Evolutionary conservation across 2,888 invertebrate genomes (phyloP).

Genomic region (Sarcophaga subvicina): DNA sequence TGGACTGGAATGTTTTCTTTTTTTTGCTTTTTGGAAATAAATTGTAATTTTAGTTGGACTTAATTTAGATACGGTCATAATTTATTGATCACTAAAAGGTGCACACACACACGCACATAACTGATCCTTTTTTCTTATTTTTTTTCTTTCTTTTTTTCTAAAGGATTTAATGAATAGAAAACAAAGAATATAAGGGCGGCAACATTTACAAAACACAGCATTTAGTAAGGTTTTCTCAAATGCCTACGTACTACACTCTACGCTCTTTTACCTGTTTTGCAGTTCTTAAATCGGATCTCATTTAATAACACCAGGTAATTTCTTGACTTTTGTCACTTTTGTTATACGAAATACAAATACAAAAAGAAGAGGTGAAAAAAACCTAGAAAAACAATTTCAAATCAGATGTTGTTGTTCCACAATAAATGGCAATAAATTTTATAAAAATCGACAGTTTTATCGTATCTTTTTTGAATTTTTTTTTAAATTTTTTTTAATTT

Average conservation of each 20-base stretch:
- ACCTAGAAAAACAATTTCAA: slow-evolving; percentile 19
- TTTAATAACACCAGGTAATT: slow-evolving; percentile 65
- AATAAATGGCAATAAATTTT: slow-evolving; percentile 76
- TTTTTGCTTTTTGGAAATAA: not conserved
- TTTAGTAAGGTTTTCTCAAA: slow-evolving; percentile 18
- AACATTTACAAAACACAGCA: slow-evolving; percentile 59
- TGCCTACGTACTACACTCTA: not conserved
- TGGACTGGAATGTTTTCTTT: slow-evolving; percentile 1
- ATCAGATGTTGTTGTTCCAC: slow-evolving; percentile 63
- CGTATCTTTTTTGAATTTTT: slow-evolving; percentile 37
- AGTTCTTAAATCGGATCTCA: slow-evolving; percentile 5
- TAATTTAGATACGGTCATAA: slow-evolving; percentile 63
- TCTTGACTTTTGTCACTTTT: slow-evolving; percentile 69
- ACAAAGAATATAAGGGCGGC: slow-evolving; percentile 51
- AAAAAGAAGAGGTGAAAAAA: no score
- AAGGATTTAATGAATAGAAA: not conserved
- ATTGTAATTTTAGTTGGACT: slow-evolving; percentile 18
- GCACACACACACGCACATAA: slow-evolving; percentile 23
- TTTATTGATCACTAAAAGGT: slow-evolving; percentile 68
- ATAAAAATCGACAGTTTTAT: slow-evolving; percentile 78
- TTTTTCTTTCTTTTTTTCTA: no score
- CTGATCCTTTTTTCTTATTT: not conserved
- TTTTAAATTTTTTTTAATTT: not conserved
- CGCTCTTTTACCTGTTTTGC: not conserved
- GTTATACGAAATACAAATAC: slow-evolving; percentile 36